Base-by-base conservation (phyloP, 37 sponge, comb jelly and placozoan species). In the Theonella swinhoei region DNA sequence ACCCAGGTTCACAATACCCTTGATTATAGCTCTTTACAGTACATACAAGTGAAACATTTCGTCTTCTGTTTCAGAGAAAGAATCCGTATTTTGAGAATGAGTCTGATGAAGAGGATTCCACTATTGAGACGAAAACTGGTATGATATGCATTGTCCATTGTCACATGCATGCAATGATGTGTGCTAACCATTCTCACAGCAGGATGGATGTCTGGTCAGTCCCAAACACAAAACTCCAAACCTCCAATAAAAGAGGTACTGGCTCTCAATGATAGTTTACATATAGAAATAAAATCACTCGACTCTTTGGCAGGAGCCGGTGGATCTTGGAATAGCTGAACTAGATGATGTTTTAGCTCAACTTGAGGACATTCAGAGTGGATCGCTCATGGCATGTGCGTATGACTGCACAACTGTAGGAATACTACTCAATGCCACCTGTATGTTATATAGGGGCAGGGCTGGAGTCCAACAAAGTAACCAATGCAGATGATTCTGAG, bases 331-430 rank as follows among this genome's bases (percentile, higher is more conserved):
- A 17, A 47, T 74, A 1, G 83, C 83, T 1, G 83, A 74, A 24
- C 31, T 81, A n/a, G 69, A 81, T 72, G 82, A 47, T 36, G 82
- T 36, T 29, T 23, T 81, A 26, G 17, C 17, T 22, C 26, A 81
- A 60, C 72, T 81, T 1, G n/a, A 54, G 11, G 47, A 54, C 40
- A 81, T 81, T 58, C 61, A 71, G 25, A 4, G 32, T 1, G 69
- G 69, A 4, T 8, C 5, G 7, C 54, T 47, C 54, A 17, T 47
- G 54, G 7, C 54, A 17, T 47, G 54, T 47, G 54, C 7, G 54
- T 47, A 14, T n/a, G n/a, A n/a, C n/a, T n/a, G n/a, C n/a, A n/a
- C n/a, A n/a, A n/a, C n/a, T n/a, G n/a, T n/a, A n/a, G n/a, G n/a
- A n/a, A n/a, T n/a, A n/a, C n/a, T n/a, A n/a, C n/a, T n/a, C n/a